Evolutionary conservation across 2,113 vertebrate species (phyloP).

Genomic region (Ictalurus furcatus): DNA sequence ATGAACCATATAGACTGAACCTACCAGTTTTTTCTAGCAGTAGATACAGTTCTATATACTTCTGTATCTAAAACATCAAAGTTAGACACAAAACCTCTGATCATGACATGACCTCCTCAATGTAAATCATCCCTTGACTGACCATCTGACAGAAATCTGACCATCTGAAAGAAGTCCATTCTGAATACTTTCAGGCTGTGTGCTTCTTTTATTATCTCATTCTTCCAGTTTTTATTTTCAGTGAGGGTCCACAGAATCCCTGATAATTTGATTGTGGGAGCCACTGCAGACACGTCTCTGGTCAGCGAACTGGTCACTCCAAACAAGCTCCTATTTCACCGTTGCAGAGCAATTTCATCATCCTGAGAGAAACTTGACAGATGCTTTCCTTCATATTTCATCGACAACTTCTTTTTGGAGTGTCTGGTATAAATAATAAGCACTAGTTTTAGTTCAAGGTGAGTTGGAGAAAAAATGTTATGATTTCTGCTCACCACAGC

Average conservation of each 20-base stretch:
- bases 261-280: conserved; percentile 57
- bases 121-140: background rate
- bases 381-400: conserved; percentile 63
- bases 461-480: conserved; percentile 12
- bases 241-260: conserved; percentile 35
- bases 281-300: conserved; percentile 60
- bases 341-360: conserved; percentile 75
- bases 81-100: conserved; percentile 4
- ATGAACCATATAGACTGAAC: background rate
- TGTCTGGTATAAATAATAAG: conserved; percentile 33
- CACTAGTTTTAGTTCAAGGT: conserved; percentile 3
- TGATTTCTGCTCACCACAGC: conserved; percentile 19
- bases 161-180: conserved; percentile 5
- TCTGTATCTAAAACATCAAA: background rate
- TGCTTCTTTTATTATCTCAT: conserved; percentile 38
- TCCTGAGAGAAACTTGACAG: conserved; percentile 69
- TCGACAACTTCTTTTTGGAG: conserved; percentile 35
- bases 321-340: conserved; percentile 64
- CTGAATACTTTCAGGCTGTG: conserved; percentile 16
- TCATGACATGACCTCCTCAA: background rate
- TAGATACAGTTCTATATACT: conserved; percentile 3
- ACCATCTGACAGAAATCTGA: conserved; percentile 8
- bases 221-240: conserved; percentile 25
- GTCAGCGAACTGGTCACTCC: conserved; percentile 64
- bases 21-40: background rate